Conservation (phyloP, 2,113 vertebrate species). For the Maccullochella peelii region DNA sequence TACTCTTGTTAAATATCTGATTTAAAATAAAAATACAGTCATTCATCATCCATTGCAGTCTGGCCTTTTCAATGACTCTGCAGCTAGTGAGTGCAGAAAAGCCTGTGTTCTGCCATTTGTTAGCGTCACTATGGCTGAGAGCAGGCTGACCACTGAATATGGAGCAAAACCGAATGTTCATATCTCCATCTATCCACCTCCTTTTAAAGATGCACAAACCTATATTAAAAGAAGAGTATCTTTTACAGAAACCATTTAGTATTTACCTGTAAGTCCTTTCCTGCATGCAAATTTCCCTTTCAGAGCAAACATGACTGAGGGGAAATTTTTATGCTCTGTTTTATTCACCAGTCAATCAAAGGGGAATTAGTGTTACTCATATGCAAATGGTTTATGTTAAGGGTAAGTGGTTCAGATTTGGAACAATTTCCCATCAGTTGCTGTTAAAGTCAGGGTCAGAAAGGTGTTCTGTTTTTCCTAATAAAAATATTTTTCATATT, state of each 20-base stretch:
- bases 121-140: constrained; percentile 11
- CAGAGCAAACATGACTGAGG: constrained; percentile 16
- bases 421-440: constrained; percentile 23
- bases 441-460: not conserved
- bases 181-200: constrained; percentile 12
- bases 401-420: constrained; percentile 4
- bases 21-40: not conserved
- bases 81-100: constrained; percentile 1
- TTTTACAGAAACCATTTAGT: not conserved
- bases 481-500: not conserved
- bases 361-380: constrained; percentile 45
- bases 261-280: not conserved
- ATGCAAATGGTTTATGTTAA: constrained; percentile 45
- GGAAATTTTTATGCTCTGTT: constrained; percentile 13
- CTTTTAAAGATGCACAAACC: not conserved
- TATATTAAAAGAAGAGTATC: not conserved
- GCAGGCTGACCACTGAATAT: not conserved
- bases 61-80: not conserved
- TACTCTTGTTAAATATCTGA: not conserved
- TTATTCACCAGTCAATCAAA: constrained; percentile 12
- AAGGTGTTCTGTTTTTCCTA: not conserved
- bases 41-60: not conserved
- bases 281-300: constrained; percentile 41
- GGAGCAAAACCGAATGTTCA: not conserved
- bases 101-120: constrained; percentile 3